Base-by-base conservation (phyloP, 1,140 invertebrate genomes). In the Trichonephila inaurata region DNA sequence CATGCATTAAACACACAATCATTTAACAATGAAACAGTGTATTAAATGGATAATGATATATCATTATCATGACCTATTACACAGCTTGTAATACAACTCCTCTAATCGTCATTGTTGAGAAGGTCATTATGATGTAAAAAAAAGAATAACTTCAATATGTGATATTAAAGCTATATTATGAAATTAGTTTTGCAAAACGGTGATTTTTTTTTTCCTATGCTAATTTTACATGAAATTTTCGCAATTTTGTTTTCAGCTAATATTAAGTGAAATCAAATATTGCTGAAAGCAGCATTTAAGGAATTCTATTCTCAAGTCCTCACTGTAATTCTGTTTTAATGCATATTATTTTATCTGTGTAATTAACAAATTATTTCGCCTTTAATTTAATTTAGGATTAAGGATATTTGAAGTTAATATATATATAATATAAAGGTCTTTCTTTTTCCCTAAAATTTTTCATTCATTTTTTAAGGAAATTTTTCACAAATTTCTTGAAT, bases 1-100 rank as follows among this genome's bases (percentile, higher is more conserved):
- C n/a, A 33, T 64, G n/a, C 60, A 81, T 81, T 61, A 90, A 89
- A 81, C 66, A 61, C 28, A 77, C 69, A 90, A 90, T 90, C 69
- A 90, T 58, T 90, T 90, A 90, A 81, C 66, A 90, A 90, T 81
- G 58, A 60, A 81, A 66, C 51, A 33, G 24, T 90, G 33, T 69
- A 81, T 81, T 90, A 90, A 81, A 77, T 77, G 51, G 51, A 66
- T 90, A 90, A 90, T 90, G 66, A 90, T 81, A 90, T 90, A 40
- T 90, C 89, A 90, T 90, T 90, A 90, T 81, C n/a, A 81, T 40
- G 69, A 51, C n/a, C 62, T 69, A 90, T 90, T 90, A 81, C 19
- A 81, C 72, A 40, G 21, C n/a, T 28, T 90, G 69, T 81, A 60
- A 16, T 28, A 14, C 19, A 1, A 6, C 28, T 58, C 14, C 85